Evolutionary conservation across 2,888 invertebrate genomes (phyloP), one percentile per base, ranked within the genome.

Genomic region (Parasteatoda lunata): DNA sequence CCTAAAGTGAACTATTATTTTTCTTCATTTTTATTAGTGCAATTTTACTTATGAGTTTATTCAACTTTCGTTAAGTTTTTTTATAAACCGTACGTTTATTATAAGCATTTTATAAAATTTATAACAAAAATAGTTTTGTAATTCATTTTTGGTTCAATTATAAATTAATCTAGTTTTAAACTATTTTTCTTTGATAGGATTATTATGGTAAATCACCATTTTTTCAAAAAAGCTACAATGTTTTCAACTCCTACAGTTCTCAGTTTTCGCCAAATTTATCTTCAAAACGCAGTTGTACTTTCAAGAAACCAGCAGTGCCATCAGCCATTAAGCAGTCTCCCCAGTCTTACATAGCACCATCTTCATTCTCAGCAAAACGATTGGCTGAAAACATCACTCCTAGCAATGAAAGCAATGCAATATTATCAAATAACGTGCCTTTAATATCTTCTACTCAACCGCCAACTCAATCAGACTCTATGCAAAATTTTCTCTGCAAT

Each of bases 401-500:
- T 15, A 72, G 54, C 13, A 54, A 79, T 30, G 59, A 70, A 9
- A 77, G 64, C 66, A 78, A 7, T 71, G 45, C 76, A 15, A 45
- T 85, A 15, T 59, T 86, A 15, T 13, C 80, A 5, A 71, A 86
- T 9, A 76, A 86, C 66, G 85, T 80, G 80, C 80, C 85, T 86
- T 86, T 86, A 77, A 68, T 80, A 15, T 47, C 85, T 15, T 59
- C 77, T 71, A 80, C 75, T 70, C 84, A 84, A 73, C 78, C 72
- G 69, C 49, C 85, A 49, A 65, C 85, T 54, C 77, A 70, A 9
- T 30, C 85, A n/a, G 73, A 70, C 52, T 30, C 79, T 13, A 48
- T 79, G 11, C 80, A 80, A 59, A 70, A 80, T 30, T 86, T 77
- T n/a, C 59, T 86, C 49, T 85, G 85, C 69, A 80, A 54, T 49